phyloP scores from a whole-genome alignment of 2,888 invertebrate genomes.

The Aspidiotus destructor region DNA sequence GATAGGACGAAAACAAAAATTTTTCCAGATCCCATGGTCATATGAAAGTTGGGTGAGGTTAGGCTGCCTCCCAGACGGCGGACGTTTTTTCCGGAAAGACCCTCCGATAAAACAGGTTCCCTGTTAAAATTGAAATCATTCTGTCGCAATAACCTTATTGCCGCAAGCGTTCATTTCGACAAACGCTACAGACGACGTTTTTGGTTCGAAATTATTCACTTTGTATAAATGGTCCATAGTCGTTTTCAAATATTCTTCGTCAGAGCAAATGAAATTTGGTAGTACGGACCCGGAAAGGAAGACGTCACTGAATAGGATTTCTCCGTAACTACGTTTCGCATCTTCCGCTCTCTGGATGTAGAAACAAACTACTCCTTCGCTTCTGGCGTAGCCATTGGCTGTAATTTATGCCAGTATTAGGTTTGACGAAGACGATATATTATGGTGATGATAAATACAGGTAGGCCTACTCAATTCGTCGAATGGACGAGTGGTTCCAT shows the following conservation, averaged over 20 bases:
- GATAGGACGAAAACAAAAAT: no score
- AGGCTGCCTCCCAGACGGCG: no score
- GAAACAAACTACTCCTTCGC: slow-evolving; percentile 44
- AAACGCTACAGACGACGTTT: slow-evolving; percentile 35
- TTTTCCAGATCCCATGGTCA: no score
- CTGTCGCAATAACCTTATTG: slow-evolving; percentile 27
- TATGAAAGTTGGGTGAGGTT: no score
- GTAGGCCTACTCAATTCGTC: no score
- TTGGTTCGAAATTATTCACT: slow-evolving; percentile 17
- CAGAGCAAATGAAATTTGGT: slow-evolving; percentile 16
- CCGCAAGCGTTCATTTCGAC: slow-evolving; percentile 37
- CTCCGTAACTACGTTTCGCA: slow-evolving; percentile 45
- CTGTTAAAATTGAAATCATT: no score
- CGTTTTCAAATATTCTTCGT: slow-evolving; percentile 15
- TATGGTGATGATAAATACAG: no score
- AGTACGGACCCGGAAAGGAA: slow-evolving; percentile 48
- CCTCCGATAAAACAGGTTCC: no score
- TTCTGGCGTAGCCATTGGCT: slow-evolving; percentile 45
- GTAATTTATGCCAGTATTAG: slow-evolving; percentile 9
- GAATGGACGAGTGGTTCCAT: no score
- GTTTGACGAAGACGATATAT: no score
- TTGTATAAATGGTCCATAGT: slow-evolving; percentile 35
- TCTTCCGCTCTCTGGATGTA: slow-evolving; percentile 43
- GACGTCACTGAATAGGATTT: slow-evolving; percentile 49
- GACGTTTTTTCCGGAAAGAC: no score